Evolutionary conservation across 30 jellyfish, hydroid and myxozoan species (phyloP).

Genomic region (Aurelia sp.): DNA sequence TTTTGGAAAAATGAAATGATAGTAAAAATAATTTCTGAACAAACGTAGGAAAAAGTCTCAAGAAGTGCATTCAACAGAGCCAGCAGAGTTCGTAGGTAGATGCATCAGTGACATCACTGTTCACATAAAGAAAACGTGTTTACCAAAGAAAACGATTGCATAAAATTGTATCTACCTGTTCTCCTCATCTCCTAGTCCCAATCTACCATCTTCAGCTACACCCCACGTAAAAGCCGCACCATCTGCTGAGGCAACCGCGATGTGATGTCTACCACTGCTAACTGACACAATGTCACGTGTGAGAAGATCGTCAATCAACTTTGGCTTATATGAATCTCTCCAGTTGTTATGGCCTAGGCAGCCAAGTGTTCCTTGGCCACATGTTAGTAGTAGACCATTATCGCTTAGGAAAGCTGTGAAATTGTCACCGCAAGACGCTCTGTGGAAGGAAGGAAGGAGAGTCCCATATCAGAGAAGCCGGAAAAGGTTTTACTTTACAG

Average conservation of each 20-base stretch:
- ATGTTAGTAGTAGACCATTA: constrained; percentile 91
- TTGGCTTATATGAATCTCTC: constrained; percentile 73
- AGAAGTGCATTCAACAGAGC: too few relatives aligned
- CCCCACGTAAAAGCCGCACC: constrained; percentile 97
- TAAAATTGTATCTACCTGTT: constrained; percentile 23
- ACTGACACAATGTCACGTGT: constrained; percentile 84
- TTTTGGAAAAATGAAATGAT: too few relatives aligned
- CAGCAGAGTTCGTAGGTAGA: too few relatives aligned
- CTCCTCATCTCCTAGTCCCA: constrained; percentile 88
- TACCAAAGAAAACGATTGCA: too few relatives aligned
- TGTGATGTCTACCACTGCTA: constrained; percentile 84
- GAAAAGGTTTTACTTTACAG: too few relatives aligned
- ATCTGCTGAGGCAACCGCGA: constrained; percentile 86
- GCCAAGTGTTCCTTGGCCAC: constrained; percentile 95
- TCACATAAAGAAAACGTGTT: too few relatives aligned
- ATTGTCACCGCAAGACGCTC: constrained; percentile 91
- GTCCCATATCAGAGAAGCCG: too few relatives aligned
- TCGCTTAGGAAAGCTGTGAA: constrained; percentile 93
- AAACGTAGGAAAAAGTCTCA: too few relatives aligned
- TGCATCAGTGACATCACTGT: too few relatives aligned
- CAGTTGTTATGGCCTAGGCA: constrained; percentile 95
- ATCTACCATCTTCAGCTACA: constrained; percentile 91
- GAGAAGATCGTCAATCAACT: constrained; percentile 82
- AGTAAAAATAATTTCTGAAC: too few relatives aligned
- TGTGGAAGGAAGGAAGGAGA: background rate